A percentile compares a stretch with the other conserved stretches of the same genome.
These are phyloP conservation scores for Scolopax bukidnonensis DNA, from an alignment of 2,797 vertebrate species.

Conservation along the genomic window DNA sequence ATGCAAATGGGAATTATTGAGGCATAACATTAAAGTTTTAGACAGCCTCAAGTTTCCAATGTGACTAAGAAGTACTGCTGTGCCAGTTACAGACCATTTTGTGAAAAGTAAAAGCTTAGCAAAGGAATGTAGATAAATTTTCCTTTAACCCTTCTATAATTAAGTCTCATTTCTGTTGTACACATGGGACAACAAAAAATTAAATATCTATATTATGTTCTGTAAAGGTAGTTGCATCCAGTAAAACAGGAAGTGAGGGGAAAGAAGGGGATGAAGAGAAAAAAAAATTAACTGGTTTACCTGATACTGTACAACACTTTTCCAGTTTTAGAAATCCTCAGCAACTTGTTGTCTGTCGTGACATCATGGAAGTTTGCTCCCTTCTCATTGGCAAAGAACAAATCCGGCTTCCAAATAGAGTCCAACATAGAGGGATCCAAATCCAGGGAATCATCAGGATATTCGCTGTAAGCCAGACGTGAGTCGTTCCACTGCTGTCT, in stretches of 20 bases:
- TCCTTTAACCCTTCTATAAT: neutral
- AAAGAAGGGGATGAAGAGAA: neutral
- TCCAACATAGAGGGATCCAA: constrained; percentile 98
- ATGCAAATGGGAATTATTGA: neutral
- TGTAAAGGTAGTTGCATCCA: neutral
- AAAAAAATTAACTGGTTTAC: constrained; percentile 72
- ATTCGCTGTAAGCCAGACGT: constrained; percentile 94
- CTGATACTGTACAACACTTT: constrained; percentile 98
- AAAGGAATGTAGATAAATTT: neutral
- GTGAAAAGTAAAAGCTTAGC: neutral
- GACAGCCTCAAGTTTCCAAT: neutral
- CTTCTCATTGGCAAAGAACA: constrained; percentile 99
- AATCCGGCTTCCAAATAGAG: constrained; percentile 98
- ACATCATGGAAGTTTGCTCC: constrained; percentile 98
- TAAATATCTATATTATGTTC: neutral
- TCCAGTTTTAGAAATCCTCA: constrained; percentile 96
- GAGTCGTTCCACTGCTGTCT: constrained; percentile 98
- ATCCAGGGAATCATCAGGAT: constrained; percentile 95
- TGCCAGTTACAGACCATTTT: neutral
- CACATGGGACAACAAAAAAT: neutral
- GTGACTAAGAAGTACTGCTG: neutral
- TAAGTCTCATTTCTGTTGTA: neutral
- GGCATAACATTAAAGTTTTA: neutral
- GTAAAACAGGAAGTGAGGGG: neutral
- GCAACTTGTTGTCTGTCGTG: constrained; percentile 97